A percentile compares a stretch with the other conserved stretches of the same genome.
phyloP scores from a whole-genome alignment of 2,797 vertebrate species.

The Cyclopterus lumpus region DNA sequence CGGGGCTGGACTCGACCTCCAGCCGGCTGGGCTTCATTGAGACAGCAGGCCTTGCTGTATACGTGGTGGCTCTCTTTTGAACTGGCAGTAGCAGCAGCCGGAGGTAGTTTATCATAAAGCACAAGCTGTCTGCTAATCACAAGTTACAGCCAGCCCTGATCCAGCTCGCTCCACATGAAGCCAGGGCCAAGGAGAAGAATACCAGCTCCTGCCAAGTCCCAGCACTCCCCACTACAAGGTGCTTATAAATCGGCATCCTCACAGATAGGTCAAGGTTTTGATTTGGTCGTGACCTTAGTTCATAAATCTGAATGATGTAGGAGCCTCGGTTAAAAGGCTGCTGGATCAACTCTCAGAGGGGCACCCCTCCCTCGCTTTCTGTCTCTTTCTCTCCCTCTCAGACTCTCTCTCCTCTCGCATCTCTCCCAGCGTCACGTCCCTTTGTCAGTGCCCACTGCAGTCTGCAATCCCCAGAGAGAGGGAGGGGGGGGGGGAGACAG shows the following conservation, averaged over 20 bases:
- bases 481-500: conserved; percentile 13
- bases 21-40: conserved; percentile 25
- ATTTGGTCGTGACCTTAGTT: conserved; percentile 86
- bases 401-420: conserved; percentile 61
- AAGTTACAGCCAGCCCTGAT: conserved; percentile 77
- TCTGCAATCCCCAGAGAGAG: conserved; percentile 64
- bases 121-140: conserved; percentile 80
- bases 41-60: conserved; percentile 43
- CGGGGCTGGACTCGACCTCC: conserved; percentile 27
- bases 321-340: conserved; percentile 76
- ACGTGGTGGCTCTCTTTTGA: conserved; percentile 53
- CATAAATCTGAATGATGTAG: conserved; percentile 88
- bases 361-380: conserved; percentile 59
- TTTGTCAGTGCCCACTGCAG: conserved; percentile 71
- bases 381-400: conserved; percentile 51
- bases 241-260: conserved; percentile 83
- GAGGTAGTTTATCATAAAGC: conserved; percentile 70
- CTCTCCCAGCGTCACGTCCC: conserved; percentile 50
- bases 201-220: conserved; percentile 76
- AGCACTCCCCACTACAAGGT: conserved; percentile 71
- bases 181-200: conserved; percentile 68
- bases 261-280: conserved; percentile 86
- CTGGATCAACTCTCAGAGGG: conserved; percentile 74
- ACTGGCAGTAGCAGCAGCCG: conserved; percentile 54
- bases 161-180: conserved; percentile 59